Evolutionary conservation across 1,140 invertebrate genomes (phyloP).

Genomic region (Frieseomelitta varia): DNA sequence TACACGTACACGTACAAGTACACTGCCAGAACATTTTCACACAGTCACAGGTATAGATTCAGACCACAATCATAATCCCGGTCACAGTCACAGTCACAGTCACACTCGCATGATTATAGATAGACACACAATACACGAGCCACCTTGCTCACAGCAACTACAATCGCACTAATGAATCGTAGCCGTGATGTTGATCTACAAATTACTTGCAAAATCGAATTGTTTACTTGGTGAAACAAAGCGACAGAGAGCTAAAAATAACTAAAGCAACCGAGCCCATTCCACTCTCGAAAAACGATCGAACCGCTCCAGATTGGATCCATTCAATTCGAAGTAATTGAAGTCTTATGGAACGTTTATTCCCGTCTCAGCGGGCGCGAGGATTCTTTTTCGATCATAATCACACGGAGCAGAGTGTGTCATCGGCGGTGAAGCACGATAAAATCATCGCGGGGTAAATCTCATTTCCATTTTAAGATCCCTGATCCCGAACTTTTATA

Average conservation of each 20-base stretch:
- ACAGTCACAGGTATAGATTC: neutral
- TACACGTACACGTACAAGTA: no score
- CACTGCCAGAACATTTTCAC: neutral
- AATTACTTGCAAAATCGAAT: constrained; percentile 25
- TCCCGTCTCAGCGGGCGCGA: neutral
- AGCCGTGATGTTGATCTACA: neutral
- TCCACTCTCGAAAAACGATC: neutral
- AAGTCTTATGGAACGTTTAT: neutral
- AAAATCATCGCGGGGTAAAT: neutral
- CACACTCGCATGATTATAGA: no score
- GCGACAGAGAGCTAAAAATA: neutral
- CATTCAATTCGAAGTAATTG: neutral
- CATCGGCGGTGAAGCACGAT: neutral
- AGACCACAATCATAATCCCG: no score
- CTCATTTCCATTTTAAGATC: neutral
- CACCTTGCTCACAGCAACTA: neutral
- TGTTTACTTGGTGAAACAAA: neutral
- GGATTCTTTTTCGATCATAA: constrained; percentile 12
- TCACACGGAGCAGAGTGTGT: neutral
- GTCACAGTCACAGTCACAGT: no score
- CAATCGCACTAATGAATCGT: constrained; percentile 18
- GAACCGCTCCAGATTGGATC: neutral
- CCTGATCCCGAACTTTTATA: neutral
- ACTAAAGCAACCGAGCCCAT: neutral
- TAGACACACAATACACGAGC: neutral